These are phyloP conservation scores for Crotalus helleri DNA, from an alignment of 2,113 vertebrate genomes.

Conservation along the genomic window DNA sequence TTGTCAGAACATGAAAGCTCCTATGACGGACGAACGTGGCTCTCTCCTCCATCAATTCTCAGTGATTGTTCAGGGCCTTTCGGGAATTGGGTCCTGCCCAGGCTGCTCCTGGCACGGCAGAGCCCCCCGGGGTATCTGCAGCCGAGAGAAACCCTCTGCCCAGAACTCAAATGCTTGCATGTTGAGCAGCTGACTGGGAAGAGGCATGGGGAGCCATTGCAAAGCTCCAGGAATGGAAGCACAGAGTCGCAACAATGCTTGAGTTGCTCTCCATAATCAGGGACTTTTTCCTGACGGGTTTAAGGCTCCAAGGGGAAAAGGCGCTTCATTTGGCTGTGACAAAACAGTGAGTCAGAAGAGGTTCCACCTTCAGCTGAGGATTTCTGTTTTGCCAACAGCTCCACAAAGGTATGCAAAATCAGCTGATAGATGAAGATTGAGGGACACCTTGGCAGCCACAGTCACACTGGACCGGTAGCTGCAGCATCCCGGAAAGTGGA, in stretches of 20 bases:
- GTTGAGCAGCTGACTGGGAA: background rate
- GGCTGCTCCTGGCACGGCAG: background rate
- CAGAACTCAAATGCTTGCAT: background rate
- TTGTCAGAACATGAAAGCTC: background rate
- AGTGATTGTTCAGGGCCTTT: background rate
- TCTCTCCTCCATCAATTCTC: background rate
- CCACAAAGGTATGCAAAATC: conserved; percentile 69
- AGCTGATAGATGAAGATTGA: conserved; percentile 70
- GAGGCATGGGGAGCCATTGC: background rate
- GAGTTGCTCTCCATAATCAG: background rate
- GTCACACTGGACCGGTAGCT: background rate
- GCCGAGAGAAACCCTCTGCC: background rate
- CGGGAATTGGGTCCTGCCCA: background rate
- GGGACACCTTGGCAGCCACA: conserved; percentile 52
- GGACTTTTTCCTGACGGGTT: no score
- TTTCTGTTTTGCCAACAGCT: conserved; percentile 61
- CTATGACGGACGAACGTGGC: background rate
- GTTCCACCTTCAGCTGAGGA: conserved; percentile 17
- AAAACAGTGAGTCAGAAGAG: background rate
- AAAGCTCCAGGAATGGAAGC: background rate
- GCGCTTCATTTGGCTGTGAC: background rate
- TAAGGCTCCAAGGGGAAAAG: background rate
- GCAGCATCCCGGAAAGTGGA: background rate
- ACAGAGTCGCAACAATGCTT: background rate
- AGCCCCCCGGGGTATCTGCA: background rate